phyloP scores from a whole-genome alignment of 2,113 vertebrate genomes.

The Anhinga anhinga region DNA sequence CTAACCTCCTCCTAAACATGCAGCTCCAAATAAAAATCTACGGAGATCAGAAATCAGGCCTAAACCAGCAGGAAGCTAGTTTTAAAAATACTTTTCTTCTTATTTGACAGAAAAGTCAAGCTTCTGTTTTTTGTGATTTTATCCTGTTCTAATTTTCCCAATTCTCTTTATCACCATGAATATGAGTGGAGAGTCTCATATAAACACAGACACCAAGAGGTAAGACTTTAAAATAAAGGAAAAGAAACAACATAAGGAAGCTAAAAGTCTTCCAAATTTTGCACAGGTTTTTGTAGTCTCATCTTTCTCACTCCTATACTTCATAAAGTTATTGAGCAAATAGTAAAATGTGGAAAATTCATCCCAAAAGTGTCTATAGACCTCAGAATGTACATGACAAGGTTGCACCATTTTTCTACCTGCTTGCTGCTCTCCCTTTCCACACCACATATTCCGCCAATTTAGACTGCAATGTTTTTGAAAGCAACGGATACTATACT shows the following conservation, averaged over 20 bases:
- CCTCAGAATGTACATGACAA: not conserved
- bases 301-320: not conserved
- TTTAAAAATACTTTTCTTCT: not conserved
- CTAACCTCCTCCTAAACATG: not conserved
- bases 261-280: not conserved
- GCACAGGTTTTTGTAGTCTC: not conserved
- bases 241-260: not conserved
- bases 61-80: not conserved
- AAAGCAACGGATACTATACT: not conserved
- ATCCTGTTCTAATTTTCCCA: not conserved
- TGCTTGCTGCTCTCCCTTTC: not conserved
- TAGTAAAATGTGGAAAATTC: not conserved
- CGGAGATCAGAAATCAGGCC: not conserved
- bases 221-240: not conserved
- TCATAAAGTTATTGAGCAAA: not conserved
- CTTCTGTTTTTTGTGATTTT: not conserved
- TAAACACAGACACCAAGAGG: not conserved
- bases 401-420: not conserved
- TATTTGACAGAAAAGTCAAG: not conserved
- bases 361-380: not conserved
- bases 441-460: not conserved
- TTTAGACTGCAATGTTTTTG: not conserved
- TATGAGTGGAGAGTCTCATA: not conserved
- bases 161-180: not conserved
- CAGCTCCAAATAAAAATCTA: not conserved